phyloP scores from a whole-genome alignment of 2,113 vertebrate species.

The Mastomys coucha region DNA sequence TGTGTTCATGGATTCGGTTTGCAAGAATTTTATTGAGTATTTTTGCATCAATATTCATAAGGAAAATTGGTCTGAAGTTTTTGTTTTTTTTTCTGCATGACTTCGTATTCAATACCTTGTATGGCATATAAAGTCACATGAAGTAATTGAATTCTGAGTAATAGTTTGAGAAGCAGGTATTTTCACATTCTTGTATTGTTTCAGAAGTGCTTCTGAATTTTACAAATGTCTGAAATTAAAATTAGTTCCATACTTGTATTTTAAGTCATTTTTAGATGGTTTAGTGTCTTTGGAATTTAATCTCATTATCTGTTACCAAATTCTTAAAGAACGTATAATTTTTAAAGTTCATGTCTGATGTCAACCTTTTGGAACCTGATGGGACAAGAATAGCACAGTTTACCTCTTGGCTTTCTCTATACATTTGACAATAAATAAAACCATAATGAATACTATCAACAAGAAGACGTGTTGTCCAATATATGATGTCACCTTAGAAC shows the following conservation, averaged over 20 bases:
- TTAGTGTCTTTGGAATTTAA: conserved; percentile 74
- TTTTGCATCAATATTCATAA: too few relatives aligned
- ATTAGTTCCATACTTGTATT: conserved; percentile 68
- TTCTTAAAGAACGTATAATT: conserved; percentile 29
- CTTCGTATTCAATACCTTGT: background rate
- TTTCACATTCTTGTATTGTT: background rate
- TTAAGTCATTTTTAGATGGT: conserved; percentile 71
- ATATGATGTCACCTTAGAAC: too few relatives aligned
- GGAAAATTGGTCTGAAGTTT: too few relatives aligned
- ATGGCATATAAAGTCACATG: background rate
- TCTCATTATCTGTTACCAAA: conserved; percentile 65
- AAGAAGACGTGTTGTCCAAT: background rate
- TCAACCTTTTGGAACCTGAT: background rate
- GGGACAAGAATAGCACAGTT: background rate
- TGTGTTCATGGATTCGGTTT: too few relatives aligned
- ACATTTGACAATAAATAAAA: background rate
- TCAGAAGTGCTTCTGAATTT: conserved; percentile 66
- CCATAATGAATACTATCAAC: background rate
- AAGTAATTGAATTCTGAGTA: conserved; percentile 72
- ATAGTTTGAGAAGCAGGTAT: conserved; percentile 50
- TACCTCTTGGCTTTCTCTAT: background rate
- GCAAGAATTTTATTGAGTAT: too few relatives aligned
- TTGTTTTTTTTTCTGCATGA: background rate
- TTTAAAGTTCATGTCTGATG: conserved; percentile 50
- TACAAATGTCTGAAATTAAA: conserved; percentile 79